These are phyloP conservation scores for Macrochelys suwanniensis DNA, from an alignment of 2,797 vertebrate species.

Conservation along the genomic window DNA sequence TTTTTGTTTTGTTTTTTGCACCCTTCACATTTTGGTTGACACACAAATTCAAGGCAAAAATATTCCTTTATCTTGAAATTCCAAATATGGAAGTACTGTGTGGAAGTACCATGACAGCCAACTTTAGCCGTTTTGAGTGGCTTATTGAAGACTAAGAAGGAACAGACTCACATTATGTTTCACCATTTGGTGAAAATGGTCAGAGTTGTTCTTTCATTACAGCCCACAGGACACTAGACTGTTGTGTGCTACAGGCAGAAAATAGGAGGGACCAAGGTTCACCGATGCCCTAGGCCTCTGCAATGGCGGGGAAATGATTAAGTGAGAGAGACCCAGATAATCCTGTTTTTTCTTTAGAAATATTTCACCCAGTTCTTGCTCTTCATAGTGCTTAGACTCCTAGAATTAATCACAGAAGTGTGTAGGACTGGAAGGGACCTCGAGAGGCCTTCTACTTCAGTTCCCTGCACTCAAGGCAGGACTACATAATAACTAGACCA, in stretches of 20 bases:
- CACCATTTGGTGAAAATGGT: no score
- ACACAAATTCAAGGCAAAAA: neutral
- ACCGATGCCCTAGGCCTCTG: no score
- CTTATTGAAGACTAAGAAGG: neutral
- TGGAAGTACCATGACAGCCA: neutral
- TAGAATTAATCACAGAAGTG: neutral
- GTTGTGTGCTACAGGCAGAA: no score
- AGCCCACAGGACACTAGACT: no score
- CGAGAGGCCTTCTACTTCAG: no score
- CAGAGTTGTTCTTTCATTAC: no score
- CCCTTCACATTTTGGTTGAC: neutral
- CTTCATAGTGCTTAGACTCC: neutral
- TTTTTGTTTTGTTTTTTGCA: neutral
- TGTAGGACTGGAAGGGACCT: no score
- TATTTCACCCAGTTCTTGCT: neutral
- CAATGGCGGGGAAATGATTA: no score
- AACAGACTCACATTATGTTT: neutral
- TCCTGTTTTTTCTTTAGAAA: fast-evolving
- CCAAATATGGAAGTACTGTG: neutral
- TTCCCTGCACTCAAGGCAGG: no score
- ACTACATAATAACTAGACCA: no score
- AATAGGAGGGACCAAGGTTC: no score
- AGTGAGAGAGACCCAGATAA: no score
- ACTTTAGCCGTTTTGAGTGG: neutral
- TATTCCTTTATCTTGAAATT: neutral